Percentiles rank a stretch among this genome's conserved stretches.
phyloP scores from a whole-genome alignment of 2,888 invertebrate genomes.

The Blera fallax region DNA sequence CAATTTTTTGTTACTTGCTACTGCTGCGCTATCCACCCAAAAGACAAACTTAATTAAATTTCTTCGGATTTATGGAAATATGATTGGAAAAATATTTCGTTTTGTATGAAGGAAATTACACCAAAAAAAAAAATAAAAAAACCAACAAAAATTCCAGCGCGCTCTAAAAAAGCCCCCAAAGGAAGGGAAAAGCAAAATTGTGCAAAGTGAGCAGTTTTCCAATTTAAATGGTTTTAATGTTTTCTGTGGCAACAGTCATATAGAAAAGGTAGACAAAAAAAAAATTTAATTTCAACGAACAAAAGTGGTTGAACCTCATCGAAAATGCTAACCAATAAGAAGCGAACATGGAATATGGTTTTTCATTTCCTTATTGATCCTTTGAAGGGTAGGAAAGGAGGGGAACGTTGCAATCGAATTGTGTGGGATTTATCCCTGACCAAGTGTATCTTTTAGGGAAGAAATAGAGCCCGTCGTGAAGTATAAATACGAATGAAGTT shows the following conservation, averaged over 20 bases:
- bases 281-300: background rate
- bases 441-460: background rate
- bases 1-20: background rate
- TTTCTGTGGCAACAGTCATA: background rate
- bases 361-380: background rate
- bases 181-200: background rate
- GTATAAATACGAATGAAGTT: background rate
- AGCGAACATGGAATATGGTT: no score
- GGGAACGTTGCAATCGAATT: background rate
- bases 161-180: background rate
- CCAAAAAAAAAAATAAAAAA: no score
- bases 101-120: constrained; percentile 7
- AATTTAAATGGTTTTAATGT: constrained; percentile 27
- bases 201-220: constrained; percentile 22
- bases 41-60: constrained; percentile 41
- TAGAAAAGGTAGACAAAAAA: background rate
- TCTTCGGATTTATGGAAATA: constrained; percentile 35
- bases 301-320: background rate
- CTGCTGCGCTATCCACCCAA: background rate
- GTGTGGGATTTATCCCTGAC: background rate
- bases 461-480: background rate
- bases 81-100: constrained; percentile 34
- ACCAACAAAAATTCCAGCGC: background rate
- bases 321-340: background rate
- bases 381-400: background rate